Evolutionary conservation across 2,113 vertebrate species (phyloP), one percentile per base, ranked within the genome.

Genomic region (Thunnus thynnus): DNA sequence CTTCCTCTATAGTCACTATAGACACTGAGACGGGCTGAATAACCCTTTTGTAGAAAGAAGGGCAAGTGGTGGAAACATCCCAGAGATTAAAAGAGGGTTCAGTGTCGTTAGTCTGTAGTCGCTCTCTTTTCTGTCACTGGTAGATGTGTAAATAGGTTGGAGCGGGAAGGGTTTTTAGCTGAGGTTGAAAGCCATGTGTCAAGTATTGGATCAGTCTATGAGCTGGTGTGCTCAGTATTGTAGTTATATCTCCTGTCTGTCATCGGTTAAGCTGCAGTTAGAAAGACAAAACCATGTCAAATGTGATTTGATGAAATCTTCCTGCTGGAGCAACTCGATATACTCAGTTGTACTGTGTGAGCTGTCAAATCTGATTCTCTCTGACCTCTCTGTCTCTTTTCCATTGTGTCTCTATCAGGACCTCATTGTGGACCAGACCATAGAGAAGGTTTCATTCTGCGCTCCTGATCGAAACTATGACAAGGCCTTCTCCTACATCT

Each of bases 401-500:
- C 48, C 65, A 58, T 52, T 57, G 4, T 32, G 22, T 32, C 64
- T 63, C 73, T 47, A 30, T 74, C 79, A 98, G 97, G 97, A 98
- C 85, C 96, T 98, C 76, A 97, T 98, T 1, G 97, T 98, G 48
- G 97, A 98, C 88, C 97, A 98, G 93, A 98, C 97, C 88, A 98
- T 98, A 0, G 97, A 98, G 91, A 98, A 98, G 89, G 97, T 98
- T 50, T 98, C 97, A 0, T 98, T 98, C 89, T 98, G 97, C 0
- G 97, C 97, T 14, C 97, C 97, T 0, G 97, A 98, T 87, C 96
- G 97, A 17, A 98, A 97, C 91, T 97, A 97, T 18, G 97, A 98
- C 94, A 98, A 98, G 77, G 97, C 97, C 22, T 98, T 98, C 89
- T 98, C 97, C 66, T 98, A 98, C 84, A 98, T 98, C 93, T 98